A percentile compares a stretch with the other conserved stretches of the same genome.
Conservation (phyloP, 1,140 invertebrate genomes). For the Heliothis virescens region DNA sequence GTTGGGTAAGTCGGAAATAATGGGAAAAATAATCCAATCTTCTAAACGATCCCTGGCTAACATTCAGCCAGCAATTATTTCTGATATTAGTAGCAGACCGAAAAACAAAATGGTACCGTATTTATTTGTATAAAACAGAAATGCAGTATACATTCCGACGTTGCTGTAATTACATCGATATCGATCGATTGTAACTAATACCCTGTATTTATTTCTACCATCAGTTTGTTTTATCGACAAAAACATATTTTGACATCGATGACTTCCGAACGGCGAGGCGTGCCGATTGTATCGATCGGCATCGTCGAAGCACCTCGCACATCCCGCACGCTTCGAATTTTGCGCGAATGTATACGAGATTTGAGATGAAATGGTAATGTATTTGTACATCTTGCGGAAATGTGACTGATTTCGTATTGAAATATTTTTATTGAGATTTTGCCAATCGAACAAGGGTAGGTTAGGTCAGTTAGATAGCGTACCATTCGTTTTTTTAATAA, state of each 20-base stretch:
- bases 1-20: not conserved
- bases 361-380: slow-evolving; percentile 27
- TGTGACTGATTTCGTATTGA: slow-evolving; percentile 8
- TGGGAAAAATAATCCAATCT: slow-evolving; percentile 8
- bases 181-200: not conserved
- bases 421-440: not conserved
- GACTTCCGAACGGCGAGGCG: slow-evolving; percentile 33
- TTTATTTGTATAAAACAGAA: slow-evolving; percentile 4
- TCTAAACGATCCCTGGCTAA: not conserved
- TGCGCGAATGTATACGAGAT: slow-evolving; percentile 37
- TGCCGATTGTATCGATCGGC: slow-evolving; percentile 35
- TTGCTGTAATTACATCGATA: slow-evolving; percentile 15
- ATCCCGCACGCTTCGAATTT: slow-evolving; percentile 15
- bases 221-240: slow-evolving; percentile 29
- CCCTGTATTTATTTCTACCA: slow-evolving; percentile 29
- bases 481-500: too few relatives aligned
- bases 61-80: not conserved
- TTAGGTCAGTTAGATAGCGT: too few relatives aligned
- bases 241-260: slow-evolving; percentile 39
- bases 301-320: slow-evolving; percentile 22
- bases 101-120: not conserved
- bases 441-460: not conserved
- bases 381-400: not conserved
- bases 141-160: not conserved
- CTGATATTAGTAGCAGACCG: not conserved